Evolutionary conservation across 2,797 vertebrate genomes (phyloP).

Genomic region (Propithecus deckenii): DNA sequence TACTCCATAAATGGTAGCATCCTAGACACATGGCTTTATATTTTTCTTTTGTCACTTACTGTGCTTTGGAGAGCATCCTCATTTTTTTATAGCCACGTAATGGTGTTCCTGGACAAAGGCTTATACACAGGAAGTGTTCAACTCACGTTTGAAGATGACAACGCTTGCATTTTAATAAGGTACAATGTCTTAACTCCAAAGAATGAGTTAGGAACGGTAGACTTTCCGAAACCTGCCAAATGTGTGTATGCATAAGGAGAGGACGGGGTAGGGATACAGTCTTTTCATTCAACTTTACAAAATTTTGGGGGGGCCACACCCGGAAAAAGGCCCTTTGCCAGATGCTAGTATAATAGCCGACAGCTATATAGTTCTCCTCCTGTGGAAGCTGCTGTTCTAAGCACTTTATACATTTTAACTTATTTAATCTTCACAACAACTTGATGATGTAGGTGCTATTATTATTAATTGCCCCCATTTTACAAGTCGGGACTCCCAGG

Average conservation of each 20-base stretch:
- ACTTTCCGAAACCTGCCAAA: neutral
- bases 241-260: too few relatives aligned
- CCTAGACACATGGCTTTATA: neutral
- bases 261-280: too few relatives aligned
- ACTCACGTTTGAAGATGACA: neutral
- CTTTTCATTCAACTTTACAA: neutral
- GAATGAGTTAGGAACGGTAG: neutral
- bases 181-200: neutral
- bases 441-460: neutral
- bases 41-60: neutral
- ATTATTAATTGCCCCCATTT: conserved; percentile 2
- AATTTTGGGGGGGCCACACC: neutral
- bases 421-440: conserved; percentile 15
- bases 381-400: neutral
- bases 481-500: neutral
- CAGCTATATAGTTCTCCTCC: neutral
- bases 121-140: neutral
- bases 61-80: neutral
- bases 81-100: neutral
- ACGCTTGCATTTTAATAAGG: neutral
- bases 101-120: neutral
- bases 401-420: neutral
- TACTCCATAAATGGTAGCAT: neutral
- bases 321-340: neutral
- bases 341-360: neutral